phyloP scores from a whole-genome alignment of 2,797 vertebrate species.

The Novumbra hubbsi region DNA sequence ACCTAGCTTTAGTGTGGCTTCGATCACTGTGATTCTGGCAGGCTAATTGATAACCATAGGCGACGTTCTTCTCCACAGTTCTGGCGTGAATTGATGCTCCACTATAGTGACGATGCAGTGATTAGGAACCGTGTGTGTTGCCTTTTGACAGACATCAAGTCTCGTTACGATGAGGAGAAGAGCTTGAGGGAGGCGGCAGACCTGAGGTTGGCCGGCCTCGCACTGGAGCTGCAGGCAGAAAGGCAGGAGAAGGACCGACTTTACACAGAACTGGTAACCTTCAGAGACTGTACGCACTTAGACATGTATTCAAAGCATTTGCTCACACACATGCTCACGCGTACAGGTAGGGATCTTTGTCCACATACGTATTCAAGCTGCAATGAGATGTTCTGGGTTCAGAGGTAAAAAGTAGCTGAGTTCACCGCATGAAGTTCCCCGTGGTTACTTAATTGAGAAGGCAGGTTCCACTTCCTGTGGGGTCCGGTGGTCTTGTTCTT shows the following conservation, averaged over 20 bases:
- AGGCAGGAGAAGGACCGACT: conserved; percentile 80
- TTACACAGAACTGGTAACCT: conserved; percentile 89
- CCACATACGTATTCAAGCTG: not conserved
- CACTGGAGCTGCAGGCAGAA: conserved; percentile 83
- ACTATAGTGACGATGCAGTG: not conserved
- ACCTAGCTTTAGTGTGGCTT: conserved; percentile 7
- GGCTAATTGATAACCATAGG: conserved; percentile 22
- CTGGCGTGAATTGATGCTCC: not conserved
- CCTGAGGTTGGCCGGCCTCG: conserved; percentile 77
- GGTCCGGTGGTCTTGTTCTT: too few species aligned
- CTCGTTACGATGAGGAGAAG: conserved; percentile 92
- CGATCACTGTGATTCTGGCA: conserved; percentile 15
- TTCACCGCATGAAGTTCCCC: too few species aligned
- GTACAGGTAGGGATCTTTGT: not conserved
- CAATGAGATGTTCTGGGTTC: not conserved
- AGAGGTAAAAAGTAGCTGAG: too few species aligned
- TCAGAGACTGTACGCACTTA: not conserved
- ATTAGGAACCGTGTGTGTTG: not conserved
- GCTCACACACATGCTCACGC: not conserved
- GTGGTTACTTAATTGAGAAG: too few species aligned
- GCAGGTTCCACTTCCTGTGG: too few species aligned
- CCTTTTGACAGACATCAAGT: conserved; percentile 86
- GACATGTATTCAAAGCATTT: not conserved
- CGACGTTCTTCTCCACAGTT: not conserved
- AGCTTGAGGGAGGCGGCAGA: conserved; percentile 85